Percentiles rank a stretch among this genome's conserved stretches.
Conservation (phyloP, 2,888 invertebrate species). For the Cyclophora albipunctata region DNA sequence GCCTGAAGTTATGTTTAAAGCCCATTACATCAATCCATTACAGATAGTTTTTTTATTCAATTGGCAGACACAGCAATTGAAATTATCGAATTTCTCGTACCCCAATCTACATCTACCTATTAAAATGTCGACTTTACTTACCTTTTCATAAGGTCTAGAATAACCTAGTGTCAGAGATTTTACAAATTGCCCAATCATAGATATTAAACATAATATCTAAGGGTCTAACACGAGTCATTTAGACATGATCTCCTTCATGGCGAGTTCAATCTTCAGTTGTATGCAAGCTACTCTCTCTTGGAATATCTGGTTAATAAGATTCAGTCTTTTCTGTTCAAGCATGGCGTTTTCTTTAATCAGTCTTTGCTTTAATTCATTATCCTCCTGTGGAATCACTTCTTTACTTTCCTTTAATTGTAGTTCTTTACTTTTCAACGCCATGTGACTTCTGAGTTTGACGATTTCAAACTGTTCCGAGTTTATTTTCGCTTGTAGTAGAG, state of each 20-base stretch:
- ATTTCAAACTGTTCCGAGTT: conserved; percentile 84
- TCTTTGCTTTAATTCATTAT: conserved; percentile 56
- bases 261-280: conserved; percentile 81
- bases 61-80: too few species aligned
- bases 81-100: too few species aligned
- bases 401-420: conserved; percentile 50
- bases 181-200: too few species aligned
- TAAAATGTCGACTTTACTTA: too few species aligned
- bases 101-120: too few species aligned
- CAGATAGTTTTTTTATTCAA: too few species aligned
- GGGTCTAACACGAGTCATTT: conserved; percentile 29
- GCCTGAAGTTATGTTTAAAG: too few species aligned
- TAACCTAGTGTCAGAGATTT: too few species aligned
- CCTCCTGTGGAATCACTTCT: conserved; percentile 50
- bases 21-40: too few species aligned
- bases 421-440: conserved; percentile 66
- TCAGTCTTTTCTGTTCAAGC: conserved; percentile 80
- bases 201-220: too few species aligned
- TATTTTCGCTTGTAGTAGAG: conserved; percentile 80
- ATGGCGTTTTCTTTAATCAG: conserved; percentile 78
- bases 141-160: too few species aligned
- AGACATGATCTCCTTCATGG: conserved; percentile 73
- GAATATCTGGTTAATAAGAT: conserved; percentile 80
- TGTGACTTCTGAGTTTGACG: conserved; percentile 75
- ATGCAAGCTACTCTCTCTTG: conserved; percentile 83